Evolutionary conservation across 2,888 invertebrate genomes (phyloP).

Genomic region (Brachyptera putata): DNA sequence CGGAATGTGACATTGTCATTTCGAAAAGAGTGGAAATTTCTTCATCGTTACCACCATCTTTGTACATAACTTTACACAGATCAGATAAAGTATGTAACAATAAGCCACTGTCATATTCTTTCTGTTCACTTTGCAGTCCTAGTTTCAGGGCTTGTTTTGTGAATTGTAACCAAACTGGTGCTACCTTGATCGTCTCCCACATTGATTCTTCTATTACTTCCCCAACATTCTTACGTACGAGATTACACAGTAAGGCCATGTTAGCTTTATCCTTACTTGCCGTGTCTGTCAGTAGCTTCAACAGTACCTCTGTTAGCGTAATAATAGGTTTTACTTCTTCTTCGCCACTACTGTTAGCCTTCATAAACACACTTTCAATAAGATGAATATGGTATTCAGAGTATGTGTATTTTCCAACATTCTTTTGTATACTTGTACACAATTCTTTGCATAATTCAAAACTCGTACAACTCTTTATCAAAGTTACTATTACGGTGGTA

Average conservation of each 20-base stretch:
- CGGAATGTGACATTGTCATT: slow-evolving; percentile 72
- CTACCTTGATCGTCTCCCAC: slow-evolving; percentile 39
- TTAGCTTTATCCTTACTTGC: slow-evolving; percentile 32
- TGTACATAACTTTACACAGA: slow-evolving; percentile 55
- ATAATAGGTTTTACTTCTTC: not conserved
- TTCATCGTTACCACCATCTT: slow-evolving; percentile 47
- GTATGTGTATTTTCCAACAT: slow-evolving; percentile 41
- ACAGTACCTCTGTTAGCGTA: not conserved
- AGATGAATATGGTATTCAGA: slow-evolving; percentile 38
- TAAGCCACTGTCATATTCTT: slow-evolving; percentile 45
- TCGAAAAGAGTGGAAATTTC: slow-evolving; percentile 58
- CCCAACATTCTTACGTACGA: slow-evolving; percentile 34
- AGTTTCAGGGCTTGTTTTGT: slow-evolving; percentile 58
- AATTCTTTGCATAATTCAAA: slow-evolving; percentile 36
- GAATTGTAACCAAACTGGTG: slow-evolving; percentile 42
- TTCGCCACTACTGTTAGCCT: slow-evolving; percentile 24
- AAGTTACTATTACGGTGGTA: slow-evolving; percentile 52
- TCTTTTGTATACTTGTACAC: slow-evolving; percentile 39
- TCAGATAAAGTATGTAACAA: slow-evolving; percentile 54
- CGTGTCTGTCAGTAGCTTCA: not conserved
- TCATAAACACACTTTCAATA: slow-evolving; percentile 38
- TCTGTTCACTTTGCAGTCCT: slow-evolving; percentile 51
- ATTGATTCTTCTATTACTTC: slow-evolving; percentile 34
- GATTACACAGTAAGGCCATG: slow-evolving; percentile 37
- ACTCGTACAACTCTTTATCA: slow-evolving; percentile 57